Conservation (phyloP, 2,797 vertebrate genomes). For the Tiaroga cobitis region DNA sequence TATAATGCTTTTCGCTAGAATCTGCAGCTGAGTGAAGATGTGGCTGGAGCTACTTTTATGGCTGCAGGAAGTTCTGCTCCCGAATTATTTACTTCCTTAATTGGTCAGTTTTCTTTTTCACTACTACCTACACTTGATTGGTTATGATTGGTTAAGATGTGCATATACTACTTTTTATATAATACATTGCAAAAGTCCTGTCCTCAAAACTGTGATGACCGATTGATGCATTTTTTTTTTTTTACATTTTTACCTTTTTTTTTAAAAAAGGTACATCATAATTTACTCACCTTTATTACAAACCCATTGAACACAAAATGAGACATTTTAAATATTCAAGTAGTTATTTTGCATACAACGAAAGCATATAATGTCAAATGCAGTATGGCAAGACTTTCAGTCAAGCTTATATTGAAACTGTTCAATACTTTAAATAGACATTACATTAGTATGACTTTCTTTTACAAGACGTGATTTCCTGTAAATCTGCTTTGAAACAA, state of each 20-base stretch:
- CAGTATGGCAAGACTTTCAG: not conserved
- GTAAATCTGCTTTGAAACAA: not conserved
- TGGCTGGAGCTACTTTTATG: constrained; percentile 84
- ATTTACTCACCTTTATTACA: not conserved
- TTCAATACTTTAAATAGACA: not conserved
- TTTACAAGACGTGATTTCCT: not conserved
- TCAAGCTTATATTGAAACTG: not conserved
- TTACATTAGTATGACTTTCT: not conserved
- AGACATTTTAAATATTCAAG: not conserved
- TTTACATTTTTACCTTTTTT: no score
- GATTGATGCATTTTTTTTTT: not conserved
- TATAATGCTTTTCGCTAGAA: constrained; percentile 67
- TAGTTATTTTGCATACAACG: not conserved
- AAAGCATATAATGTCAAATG: not conserved
- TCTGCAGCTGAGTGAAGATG: constrained; percentile 82
- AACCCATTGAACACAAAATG: not conserved
- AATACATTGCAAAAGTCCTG: not conserved
- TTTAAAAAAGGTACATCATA: not conserved
- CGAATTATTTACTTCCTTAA: constrained; percentile 83
- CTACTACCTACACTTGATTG: not conserved
- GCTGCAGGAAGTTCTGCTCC: constrained; percentile 84
- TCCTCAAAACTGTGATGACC: not conserved
- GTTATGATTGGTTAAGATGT: not conserved
- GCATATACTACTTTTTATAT: not conserved
- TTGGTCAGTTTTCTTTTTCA: constrained; percentile 70